Conservation (phyloP, 2,113 vertebrate genomes). For the Hyperopisus bebe region DNA sequence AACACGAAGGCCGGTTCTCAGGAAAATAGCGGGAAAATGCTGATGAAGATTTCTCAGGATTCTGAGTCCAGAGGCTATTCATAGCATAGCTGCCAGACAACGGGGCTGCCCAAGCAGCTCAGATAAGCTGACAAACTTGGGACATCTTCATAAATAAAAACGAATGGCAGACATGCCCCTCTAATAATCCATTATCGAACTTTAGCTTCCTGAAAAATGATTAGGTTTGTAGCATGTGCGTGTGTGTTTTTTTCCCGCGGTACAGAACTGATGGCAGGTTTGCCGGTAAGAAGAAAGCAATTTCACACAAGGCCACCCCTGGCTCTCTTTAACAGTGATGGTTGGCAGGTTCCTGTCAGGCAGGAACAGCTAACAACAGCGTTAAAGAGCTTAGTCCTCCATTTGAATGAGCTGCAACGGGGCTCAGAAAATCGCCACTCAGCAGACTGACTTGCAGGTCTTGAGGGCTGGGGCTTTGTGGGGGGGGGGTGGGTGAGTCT, state of each 20-base stretch:
- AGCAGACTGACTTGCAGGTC: not conserved
- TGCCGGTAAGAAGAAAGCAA: not conserved
- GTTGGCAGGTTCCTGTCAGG: not conserved
- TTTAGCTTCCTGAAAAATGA: not conserved
- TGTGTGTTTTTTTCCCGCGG: not conserved
- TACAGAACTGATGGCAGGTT: not conserved
- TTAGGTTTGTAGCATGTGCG: not conserved
- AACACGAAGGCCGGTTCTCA: not conserved
- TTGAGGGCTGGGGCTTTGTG: not conserved
- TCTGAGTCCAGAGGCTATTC: not conserved
- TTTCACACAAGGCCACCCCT: conserved; percentile 6
- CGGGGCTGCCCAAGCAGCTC: not conserved
- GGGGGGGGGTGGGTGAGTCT: not conserved
- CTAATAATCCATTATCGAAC: conserved; percentile 12
- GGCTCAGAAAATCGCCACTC: not conserved
- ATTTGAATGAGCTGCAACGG: not conserved
- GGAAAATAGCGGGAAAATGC: not conserved
- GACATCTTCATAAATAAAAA: conserved; percentile 1
- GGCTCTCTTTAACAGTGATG: not conserved
- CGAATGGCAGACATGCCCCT: not conserved
- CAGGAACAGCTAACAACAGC: not conserved
- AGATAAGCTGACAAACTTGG: not conserved
- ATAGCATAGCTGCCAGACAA: not conserved
- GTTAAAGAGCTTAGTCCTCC: conserved; percentile 7
- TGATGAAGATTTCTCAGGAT: not conserved